Percentiles rank a stretch among this genome's conserved stretches.
Conservation (phyloP, 23 tunicate species). For the Trididemnum clinides region DNA sequence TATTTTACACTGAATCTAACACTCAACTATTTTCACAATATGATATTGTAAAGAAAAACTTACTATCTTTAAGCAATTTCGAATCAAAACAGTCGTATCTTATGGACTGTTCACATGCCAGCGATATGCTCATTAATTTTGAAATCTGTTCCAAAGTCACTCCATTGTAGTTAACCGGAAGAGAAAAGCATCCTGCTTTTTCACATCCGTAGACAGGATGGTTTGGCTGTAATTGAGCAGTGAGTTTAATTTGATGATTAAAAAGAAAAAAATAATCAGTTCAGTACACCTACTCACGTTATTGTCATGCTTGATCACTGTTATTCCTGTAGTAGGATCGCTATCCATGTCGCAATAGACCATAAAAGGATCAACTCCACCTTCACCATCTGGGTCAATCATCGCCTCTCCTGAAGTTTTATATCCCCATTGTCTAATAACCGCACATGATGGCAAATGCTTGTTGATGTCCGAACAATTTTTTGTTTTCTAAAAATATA, state of each 20-base stretch:
- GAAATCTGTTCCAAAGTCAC: conserved; percentile 68
- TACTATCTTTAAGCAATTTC: conserved; percentile 85
- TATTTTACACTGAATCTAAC: too few relatives aligned
- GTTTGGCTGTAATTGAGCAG: conserved; percentile 37
- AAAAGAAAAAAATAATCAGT: not conserved
- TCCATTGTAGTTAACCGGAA: conserved; percentile 66
- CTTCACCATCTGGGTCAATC: conserved; percentile 99
- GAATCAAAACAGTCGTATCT: conserved; percentile 97
- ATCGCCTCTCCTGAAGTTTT: conserved; percentile 85
- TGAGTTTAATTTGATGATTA: not conserved
- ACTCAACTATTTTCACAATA: too few relatives aligned
- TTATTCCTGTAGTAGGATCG: conserved; percentile 77
- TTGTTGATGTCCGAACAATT: conserved; percentile 87
- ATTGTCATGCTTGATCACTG: conserved; percentile 64
- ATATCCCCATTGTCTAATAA: conserved; percentile 93
- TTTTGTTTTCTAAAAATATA: conserved; percentile 53
- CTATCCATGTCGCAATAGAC: conserved; percentile 98
- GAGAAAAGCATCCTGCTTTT: conserved; percentile 67
- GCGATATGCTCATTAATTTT: conserved; percentile 67
- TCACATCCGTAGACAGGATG: conserved; percentile 76
- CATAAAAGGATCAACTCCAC: conserved; percentile 85
- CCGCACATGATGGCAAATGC: conserved; percentile 96
- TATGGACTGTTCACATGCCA: conserved; percentile 90
- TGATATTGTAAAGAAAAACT: not conserved
- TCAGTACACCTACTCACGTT: conserved; percentile 61